A percentile compares a stretch with the other conserved stretches of the same genome.
Conservation (phyloP, 2,888 invertebrate genomes). For the Cephus rjabovi region DNA sequence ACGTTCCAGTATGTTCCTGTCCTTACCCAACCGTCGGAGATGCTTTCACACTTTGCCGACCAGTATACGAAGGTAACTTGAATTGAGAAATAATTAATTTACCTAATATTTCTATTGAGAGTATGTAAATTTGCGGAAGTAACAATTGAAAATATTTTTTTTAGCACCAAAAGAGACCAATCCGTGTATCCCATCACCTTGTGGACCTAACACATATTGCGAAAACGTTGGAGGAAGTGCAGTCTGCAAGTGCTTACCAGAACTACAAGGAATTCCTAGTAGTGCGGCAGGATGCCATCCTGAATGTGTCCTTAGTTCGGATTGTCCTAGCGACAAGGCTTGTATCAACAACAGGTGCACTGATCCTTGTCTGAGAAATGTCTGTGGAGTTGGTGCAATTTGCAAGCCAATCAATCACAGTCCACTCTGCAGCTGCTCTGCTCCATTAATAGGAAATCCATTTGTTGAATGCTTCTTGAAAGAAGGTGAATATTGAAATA, state of each 20-base stretch:
- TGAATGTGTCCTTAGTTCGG: constrained; percentile 71
- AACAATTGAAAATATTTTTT: constrained; percentile 12
- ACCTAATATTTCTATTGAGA: constrained; percentile 2
- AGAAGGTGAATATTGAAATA: constrained; percentile 46
- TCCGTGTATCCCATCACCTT: constrained; percentile 68
- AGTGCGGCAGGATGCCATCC: constrained; percentile 67
- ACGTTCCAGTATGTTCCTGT: constrained; percentile 82
- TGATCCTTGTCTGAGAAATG: constrained; percentile 83
- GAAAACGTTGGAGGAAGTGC: constrained; percentile 63
- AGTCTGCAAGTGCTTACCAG: constrained; percentile 66
- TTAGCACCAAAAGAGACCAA: constrained; percentile 50
- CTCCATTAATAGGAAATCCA: constrained; percentile 67
- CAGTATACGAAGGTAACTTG: constrained; percentile 46
- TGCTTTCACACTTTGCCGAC: constrained; percentile 77
- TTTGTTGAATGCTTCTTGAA: constrained; percentile 66
- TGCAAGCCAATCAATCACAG: constrained; percentile 82
- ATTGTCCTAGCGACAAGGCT: constrained; percentile 84
- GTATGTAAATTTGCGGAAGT: constrained; percentile 24
- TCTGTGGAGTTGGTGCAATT: constrained; percentile 81
- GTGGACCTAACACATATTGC: constrained; percentile 69
- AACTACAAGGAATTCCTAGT: constrained; percentile 63
- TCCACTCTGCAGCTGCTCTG: constrained; percentile 81
- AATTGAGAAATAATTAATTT: constrained; percentile 41
- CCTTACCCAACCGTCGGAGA: constrained; percentile 77
- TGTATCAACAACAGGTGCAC: constrained; percentile 85